Conservation (phyloP, 2,113 vertebrate species). For the Peromyscus polionotus region DNA sequence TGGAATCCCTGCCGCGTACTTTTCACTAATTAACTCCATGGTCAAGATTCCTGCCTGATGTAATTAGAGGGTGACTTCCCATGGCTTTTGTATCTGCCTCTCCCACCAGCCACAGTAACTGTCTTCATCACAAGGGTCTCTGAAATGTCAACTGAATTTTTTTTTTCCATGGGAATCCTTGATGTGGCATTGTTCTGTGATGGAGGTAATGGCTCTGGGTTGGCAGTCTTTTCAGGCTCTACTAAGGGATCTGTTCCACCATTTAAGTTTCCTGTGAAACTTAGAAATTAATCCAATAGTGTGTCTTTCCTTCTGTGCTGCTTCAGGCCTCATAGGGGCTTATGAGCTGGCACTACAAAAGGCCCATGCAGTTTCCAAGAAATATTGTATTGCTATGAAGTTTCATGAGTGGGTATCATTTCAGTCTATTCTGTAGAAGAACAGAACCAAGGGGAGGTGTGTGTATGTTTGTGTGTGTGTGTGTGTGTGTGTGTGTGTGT, state of each 20-base stretch:
- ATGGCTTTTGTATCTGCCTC: constrained; percentile 19
- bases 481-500: background rate
- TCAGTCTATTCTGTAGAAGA: background rate
- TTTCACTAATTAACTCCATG: constrained; percentile 54
- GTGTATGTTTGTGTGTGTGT: background rate
- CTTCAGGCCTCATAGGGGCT: background rate
- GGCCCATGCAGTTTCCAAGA: background rate
- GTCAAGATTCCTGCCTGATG: constrained; percentile 12
- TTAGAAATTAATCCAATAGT: background rate
- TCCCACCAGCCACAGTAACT: background rate
- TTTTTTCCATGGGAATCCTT: constrained; percentile 18
- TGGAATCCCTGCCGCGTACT: background rate
- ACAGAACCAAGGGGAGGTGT: background rate
- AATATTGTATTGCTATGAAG: background rate
- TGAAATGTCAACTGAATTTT: constrained; percentile 50
- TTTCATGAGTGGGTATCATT: background rate
- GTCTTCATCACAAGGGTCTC: background rate
- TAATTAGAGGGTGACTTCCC: constrained; percentile 66
- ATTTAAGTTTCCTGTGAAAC: background rate
- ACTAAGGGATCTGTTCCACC: background rate
- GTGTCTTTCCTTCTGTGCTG: background rate
- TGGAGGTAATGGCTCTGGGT: background rate
- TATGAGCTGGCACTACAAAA: background rate
- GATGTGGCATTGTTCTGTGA: background rate
- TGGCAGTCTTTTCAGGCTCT: background rate